A percentile compares a stretch with the other conserved stretches of the same genome.
phyloP scores from a whole-genome alignment of 2,888 invertebrate species.

The Lasioglossum malachurum region DNA sequence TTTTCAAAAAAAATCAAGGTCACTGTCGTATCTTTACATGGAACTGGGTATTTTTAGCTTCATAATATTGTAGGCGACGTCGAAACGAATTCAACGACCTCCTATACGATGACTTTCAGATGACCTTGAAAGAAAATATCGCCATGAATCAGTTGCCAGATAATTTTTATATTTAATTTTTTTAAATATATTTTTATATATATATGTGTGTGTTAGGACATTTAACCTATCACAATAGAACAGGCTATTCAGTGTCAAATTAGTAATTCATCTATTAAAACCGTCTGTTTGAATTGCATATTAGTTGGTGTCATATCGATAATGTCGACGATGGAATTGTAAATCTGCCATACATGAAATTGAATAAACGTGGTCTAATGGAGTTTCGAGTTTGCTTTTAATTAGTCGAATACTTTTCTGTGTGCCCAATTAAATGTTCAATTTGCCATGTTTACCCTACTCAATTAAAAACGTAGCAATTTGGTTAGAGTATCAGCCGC shows the following conservation, averaged over 20 bases:
- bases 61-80: too few relatives aligned
- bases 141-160: too few relatives aligned
- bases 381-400: not conserved
- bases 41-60: too few relatives aligned
- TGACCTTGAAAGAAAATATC: too few relatives aligned
- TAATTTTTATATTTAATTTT: too few relatives aligned
- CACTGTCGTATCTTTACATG: too few relatives aligned
- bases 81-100: too few relatives aligned
- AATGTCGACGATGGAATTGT: not conserved
- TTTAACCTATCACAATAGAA: not conserved
- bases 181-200: too few relatives aligned
- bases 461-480: constrained; percentile 11
- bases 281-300: not conserved
- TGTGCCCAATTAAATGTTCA: constrained; percentile 13
- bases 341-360: not conserved
- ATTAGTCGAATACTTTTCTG: not conserved
- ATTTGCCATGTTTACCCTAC: not conserved
- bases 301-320: not conserved
- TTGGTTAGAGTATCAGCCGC: not conserved
- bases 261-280: not conserved
- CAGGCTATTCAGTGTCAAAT: not conserved
- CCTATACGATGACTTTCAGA: too few relatives aligned
- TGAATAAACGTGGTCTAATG: not conserved
- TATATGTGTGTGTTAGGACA: too few relatives aligned
- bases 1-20: too few relatives aligned